Conservation (phyloP, 2,113 vertebrate genomes). For the Caranx melampygus region DNA sequence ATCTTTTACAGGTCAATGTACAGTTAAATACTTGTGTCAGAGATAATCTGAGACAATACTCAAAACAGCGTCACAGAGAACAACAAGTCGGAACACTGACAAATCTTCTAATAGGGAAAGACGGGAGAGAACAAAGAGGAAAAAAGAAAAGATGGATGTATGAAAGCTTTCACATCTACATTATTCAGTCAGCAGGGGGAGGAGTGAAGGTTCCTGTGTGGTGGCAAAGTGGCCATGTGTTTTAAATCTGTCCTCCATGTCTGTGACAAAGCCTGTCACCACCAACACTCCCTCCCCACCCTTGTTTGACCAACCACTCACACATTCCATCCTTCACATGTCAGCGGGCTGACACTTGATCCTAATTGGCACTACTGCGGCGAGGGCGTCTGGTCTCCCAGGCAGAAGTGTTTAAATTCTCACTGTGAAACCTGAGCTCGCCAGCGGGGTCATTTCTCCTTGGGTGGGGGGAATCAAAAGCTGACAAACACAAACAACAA, state of each 20-base stretch:
- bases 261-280: conserved; percentile 73
- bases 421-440: conserved; percentile 70
- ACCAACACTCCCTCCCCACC: conserved; percentile 58
- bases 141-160: not conserved
- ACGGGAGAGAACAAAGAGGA: not conserved
- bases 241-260: conserved; percentile 62
- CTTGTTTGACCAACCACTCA: conserved; percentile 61
- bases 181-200: conserved; percentile 15
- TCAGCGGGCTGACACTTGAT: conserved; percentile 79
- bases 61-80: not conserved
- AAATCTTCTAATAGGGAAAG: not conserved
- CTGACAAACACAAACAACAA: conserved; percentile 71
- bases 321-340: conserved; percentile 80
- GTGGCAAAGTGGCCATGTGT: conserved; percentile 66
- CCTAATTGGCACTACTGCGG: conserved; percentile 78
- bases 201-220: conserved; percentile 64
- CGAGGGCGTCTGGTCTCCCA: conserved; percentile 48
- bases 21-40: conserved; percentile 36
- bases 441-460: conserved; percentile 60
- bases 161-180: not conserved
- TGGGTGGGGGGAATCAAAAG: conserved; percentile 72
- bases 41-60: conserved; percentile 24
- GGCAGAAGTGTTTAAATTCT: conserved; percentile 69
- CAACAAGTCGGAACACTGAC: not conserved
- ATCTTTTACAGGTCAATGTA: conserved; percentile 22